Evolutionary conservation across 2,888 invertebrate genomes (phyloP), one percentile per base, ranked within the genome.

Genomic region (Parnassius orleans): DNA sequence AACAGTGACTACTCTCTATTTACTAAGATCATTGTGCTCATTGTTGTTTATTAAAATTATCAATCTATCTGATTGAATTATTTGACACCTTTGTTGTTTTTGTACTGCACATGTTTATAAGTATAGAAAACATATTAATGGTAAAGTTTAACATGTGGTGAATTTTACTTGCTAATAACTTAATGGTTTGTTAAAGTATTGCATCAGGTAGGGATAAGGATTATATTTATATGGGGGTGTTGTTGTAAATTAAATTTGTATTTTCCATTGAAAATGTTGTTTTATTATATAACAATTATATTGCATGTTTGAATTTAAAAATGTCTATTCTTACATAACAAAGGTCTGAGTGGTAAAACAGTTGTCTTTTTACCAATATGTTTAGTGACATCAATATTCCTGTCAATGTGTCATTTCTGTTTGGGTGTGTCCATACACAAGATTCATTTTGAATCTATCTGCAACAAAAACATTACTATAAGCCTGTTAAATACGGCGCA

Each of bases 171-270:
- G 14, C 10, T 48, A 48, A n/a, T n/a, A 14, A 48, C 9, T 14
- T 48, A 12, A 48, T 48, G 48, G 48, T n/a, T 48, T 48, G 24
- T 24, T 5, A 24, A 51, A 51, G 2, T 47, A 9, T n/a, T 59
- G 19, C 48, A 53, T 19, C 3, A 19, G 47, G 54, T 15, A n/a
- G 46, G 63, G 46, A 41, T 46, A 50, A 43, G 48, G 56, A 19
- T 33, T 55, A 46, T 53, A 52, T 52, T 61, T 54, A 53, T 61
- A 41, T 42, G 42, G 43, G 60, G 53, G 42, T 61, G 59, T 60
- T 61, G 47, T 57, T 61, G 47, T 57, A 63, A 33, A 57, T 53
- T 65, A 65, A 65, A 65, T 60, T 52, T 56, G 50, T 62, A 60
- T 62, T 63, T 60, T 63, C 14, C 44, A 63, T 14, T 63, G 24